Percentiles rank a stretch among this genome's conserved stretches.
Evolutionary conservation across 2,888 invertebrate genomes (phyloP).

Genomic region (Dolichomitus sp.): DNA sequence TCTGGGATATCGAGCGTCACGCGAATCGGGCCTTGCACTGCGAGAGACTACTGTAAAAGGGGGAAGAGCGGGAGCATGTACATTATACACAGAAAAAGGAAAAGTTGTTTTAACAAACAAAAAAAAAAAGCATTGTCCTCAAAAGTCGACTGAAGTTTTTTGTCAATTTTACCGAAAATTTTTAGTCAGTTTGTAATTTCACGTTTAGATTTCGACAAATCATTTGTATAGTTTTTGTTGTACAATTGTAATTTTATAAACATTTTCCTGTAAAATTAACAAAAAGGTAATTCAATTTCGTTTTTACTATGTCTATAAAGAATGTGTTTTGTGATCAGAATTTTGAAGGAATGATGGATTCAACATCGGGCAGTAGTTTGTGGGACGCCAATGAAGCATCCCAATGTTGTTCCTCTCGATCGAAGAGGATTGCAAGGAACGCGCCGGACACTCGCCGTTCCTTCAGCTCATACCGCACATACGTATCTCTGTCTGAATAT

Average conservation of each 20-base stretch:
- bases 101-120: no score
- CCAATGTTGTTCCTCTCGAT: slow-evolving; percentile 45
- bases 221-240: no score
- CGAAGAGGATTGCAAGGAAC: slow-evolving; percentile 67
- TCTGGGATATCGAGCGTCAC: slow-evolving; percentile 27
- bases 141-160: no score
- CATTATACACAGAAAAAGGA: background rate
- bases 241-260: no score
- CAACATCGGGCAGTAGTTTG: background rate
- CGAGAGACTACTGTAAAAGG: background rate
- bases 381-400: slow-evolving; percentile 27
- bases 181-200: no score
- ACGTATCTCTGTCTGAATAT: slow-evolving; percentile 31
- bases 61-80: background rate
- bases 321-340: slow-evolving; percentile 10
- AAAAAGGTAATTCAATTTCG: no score
- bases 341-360: background rate
- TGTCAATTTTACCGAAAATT: no score
- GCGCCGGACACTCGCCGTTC: slow-evolving; percentile 48
- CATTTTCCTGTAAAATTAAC: no score
- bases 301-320: background rate
- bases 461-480: slow-evolving; percentile 56
- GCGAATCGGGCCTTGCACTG: background rate
- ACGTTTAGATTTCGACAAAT: no score
- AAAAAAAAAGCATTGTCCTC: no score